phyloP scores from a whole-genome alignment of 2,797 vertebrate species.

The Fratercula arctica region DNA sequence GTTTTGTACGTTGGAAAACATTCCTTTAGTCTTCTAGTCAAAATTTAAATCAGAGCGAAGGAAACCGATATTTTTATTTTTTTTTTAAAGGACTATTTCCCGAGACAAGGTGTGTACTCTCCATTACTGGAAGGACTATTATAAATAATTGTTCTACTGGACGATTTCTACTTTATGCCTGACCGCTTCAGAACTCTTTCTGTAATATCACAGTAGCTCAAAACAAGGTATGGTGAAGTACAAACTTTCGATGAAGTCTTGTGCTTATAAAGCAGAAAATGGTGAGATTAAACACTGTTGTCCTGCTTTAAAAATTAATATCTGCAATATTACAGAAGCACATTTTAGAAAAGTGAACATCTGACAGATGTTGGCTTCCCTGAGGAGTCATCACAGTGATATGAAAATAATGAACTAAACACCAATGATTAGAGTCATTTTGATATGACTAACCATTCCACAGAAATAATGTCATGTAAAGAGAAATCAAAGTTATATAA shows the following conservation, averaged over 20 bases:
- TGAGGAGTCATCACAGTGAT: not conserved
- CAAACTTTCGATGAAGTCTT: not conserved
- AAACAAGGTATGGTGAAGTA: not conserved
- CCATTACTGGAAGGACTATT: not conserved
- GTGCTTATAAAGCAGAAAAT: constrained; percentile 23
- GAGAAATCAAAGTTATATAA: constrained; percentile 20
- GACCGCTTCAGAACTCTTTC: not conserved
- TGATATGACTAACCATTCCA: not conserved
- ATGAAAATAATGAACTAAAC: constrained; percentile 19
- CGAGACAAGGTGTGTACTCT: not conserved
- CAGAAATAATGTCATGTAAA: not conserved
- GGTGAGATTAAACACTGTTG: not conserved
- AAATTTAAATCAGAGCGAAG: not conserved
- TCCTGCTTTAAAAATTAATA: constrained; percentile 5
- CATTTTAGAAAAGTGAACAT: not conserved
- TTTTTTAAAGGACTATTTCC: not conserved
- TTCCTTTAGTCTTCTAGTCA: not conserved
- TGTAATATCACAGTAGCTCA: not conserved
- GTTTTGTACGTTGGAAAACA: not conserved
- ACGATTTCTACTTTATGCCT: not conserved
- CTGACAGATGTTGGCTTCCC: not conserved
- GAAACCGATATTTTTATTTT: not conserved
- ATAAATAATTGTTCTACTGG: not conserved
- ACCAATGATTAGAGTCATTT: constrained; percentile 25
- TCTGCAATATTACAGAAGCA: not conserved